Conservation (phyloP, 2,888 invertebrate genomes). For the Odontothrips loti region DNA sequence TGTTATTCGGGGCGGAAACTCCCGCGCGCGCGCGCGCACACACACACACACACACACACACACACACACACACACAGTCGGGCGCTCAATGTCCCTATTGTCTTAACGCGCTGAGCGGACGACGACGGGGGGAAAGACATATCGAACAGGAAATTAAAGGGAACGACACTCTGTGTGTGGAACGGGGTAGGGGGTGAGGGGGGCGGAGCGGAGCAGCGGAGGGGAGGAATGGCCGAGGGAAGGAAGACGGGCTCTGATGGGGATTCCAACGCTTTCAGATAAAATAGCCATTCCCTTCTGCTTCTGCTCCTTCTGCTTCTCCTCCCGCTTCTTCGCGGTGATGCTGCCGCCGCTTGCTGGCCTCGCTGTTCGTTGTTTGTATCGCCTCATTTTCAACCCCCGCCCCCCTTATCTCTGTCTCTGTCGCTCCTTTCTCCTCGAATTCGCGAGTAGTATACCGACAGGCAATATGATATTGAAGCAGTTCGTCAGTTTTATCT, state of each 20-base stretch:
- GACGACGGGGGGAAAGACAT: slow-evolving; percentile 13
- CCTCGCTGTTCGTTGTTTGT: neutral
- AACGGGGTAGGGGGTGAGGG: too few relatives aligned
- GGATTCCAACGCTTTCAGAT: slow-evolving; percentile 26
- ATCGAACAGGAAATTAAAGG: slow-evolving; percentile 25
- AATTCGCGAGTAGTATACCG: too few relatives aligned
- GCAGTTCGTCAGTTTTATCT: too few relatives aligned
- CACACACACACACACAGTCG: too few relatives aligned
- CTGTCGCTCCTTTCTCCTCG: too few relatives aligned
- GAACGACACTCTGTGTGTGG: slow-evolving; percentile 1
- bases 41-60: too few relatives aligned
- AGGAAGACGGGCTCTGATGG: neutral
- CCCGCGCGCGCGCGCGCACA: too few relatives aligned
- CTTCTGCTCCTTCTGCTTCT: neutral
- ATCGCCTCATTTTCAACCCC: slow-evolving; percentile 18
- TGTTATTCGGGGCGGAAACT: too few relatives aligned
- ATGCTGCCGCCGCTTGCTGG: neutral
- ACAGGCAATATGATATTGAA: too few relatives aligned
- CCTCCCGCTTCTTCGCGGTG: neutral
- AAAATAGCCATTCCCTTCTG: slow-evolving; percentile 7
- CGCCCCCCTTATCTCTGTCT: neutral
- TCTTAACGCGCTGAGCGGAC: slow-evolving; percentile 11
- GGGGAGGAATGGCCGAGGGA: neutral
- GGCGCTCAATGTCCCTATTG: neutral
- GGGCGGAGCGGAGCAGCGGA: neutral